Base-by-base conservation (phyloP, 1,140 invertebrate genomes). In the Luehdorfia chinensis region DNA sequence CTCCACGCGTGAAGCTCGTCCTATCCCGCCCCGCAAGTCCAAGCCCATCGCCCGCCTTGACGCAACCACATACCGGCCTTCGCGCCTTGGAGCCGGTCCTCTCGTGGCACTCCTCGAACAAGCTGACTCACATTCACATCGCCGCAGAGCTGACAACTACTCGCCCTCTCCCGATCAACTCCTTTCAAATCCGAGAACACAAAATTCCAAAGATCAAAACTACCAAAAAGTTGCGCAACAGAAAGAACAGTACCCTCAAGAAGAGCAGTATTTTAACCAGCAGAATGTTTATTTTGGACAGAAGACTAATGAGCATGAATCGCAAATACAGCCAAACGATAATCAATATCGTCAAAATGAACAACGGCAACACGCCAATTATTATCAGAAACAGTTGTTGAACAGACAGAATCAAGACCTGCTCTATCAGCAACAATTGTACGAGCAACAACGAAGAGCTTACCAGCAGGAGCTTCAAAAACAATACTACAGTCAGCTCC, bases 21-120 rank as follows among this genome's bases (percentile, higher is more conserved):
- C 49, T 33, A 13, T 52, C 15, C 50, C 44, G 43, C 37, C 60
- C 50, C 63, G 57, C 55, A 16, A 7, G 53, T 60, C 63, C 59
- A 55, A 44, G 59, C 72, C 67, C 53, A 48, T 68, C 60, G 62
- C 67, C 11, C 67, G 54, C 34, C 54, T 73, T 41, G 78, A 78
- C 66, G 79, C 81, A 32, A 87, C 85, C 53, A 87, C 85, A 18
- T 87, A 87, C 68, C 75, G 84, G 32, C 79, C 83, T 21, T 59
- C 60, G 45, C 65, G 68, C 39, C 63, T 75, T 15, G 70, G 67
- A 48, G 59, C 68, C 18, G 83, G 66, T 6, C 71, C 72, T 13
- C 61, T 64, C 11, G 70, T 70, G 36, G 21, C 70, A 34, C 52
- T 63, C 34, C 55, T 58, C 12, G 58, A 54, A 9, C 47, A 74